These are phyloP conservation scores for Choloepus didactylus DNA, from an alignment of 2,797 vertebrate species.

Conservation along the genomic window DNA sequence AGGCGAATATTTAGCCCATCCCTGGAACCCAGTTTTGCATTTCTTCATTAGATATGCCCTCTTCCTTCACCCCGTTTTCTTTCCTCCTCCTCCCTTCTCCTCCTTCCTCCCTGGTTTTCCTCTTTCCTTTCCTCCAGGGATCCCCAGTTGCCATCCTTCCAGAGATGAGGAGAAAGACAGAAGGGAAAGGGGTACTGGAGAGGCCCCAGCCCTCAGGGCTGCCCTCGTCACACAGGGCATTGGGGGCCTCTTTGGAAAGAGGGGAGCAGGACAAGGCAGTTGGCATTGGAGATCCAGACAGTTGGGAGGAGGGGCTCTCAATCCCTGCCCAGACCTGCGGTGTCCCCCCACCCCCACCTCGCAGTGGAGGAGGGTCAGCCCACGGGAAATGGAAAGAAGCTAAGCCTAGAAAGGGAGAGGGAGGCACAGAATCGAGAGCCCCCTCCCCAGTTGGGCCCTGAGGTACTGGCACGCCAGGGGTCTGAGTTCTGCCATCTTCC, in stretches of 20 bases:
- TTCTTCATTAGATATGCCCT: background rate
- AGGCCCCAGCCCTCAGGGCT: background rate
- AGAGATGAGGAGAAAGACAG: background rate
- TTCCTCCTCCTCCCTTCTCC: background rate
- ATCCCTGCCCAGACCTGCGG: background rate
- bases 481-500: background rate
- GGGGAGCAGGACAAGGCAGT: background rate
- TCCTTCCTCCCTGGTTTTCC: background rate
- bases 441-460: background rate
- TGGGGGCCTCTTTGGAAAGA: background rate
- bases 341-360: too few relatives aligned
- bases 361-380: background rate
- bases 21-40: background rate
- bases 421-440: background rate
- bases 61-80: background rate
- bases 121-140: background rate
- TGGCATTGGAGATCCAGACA: background rate
- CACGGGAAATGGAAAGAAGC: background rate
- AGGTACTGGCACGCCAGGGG: accelerated
- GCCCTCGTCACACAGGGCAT: background rate
- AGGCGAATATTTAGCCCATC: background rate
- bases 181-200: background rate
- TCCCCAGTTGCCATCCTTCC: background rate
- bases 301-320: background rate
- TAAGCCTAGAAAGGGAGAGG: background rate